Base-by-base conservation (phyloP, 2,888 invertebrate species). In the Meganola albula region DNA sequence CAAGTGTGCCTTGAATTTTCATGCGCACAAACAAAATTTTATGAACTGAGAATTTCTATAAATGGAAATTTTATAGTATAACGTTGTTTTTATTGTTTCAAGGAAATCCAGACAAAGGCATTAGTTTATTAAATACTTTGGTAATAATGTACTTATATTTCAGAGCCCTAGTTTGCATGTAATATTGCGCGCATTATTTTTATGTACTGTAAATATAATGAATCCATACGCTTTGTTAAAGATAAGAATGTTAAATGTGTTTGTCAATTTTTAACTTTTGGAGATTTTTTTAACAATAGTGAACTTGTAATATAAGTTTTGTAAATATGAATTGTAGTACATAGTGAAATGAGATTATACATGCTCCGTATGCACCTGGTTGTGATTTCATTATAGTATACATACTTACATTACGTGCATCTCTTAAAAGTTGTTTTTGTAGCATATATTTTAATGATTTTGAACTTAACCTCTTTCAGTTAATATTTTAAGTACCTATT, bases 151-250 rank as follows among this genome's bases (percentile, higher is more conserved):
- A 82, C 79, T 82, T 83, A 79, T 60, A 62, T 71, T 75, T 74
- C 54, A 71, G 74, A 75, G 74, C 75, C 76, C 76, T 71, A 58
- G 48, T 75, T 82, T 76, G 74, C 77, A 70, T 78, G 73, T 76
- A 76, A 75, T 56, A 71, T 66, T 68, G 66, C 61, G 68, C 63
- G 71, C 65, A 54, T 67, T 77, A 69, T 65, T 54, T 66, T 59
- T 64, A 63, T 60, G 62, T 74, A 74, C 63, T 83, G 80, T 84
- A 84, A 74, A 84, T 83, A 84, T 48, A 60, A 83, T 71, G 84
- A 84, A 85, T 84, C 85, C 80, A 83, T 83, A 82, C 84, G 84
- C 84, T 85, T 85, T 84, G 74, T 68, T 83, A 82, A 79, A 27
- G 69, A 66, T 83, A 84, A 83, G 84, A 67, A 79, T 79, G 77